Base-by-base conservation (phyloP, 2,888 invertebrate species). In the Nomada lathburiana region DNA sequence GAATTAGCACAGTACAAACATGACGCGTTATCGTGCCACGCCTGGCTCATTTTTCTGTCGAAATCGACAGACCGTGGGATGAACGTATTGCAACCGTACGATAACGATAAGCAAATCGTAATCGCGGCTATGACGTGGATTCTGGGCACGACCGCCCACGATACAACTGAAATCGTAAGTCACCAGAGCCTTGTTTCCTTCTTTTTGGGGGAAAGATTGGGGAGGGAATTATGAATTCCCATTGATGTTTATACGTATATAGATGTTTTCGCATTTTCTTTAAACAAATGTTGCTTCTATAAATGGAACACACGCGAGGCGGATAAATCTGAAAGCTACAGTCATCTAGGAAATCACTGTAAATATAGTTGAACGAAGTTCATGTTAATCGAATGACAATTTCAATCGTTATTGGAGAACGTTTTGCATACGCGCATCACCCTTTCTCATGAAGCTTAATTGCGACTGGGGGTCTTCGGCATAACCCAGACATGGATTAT, bases 381-480 rank as follows among this genome's bases (percentile, higher is more conserved):
- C 5, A 29, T 29, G 29, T 29, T 29, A 29, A 29, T 29, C 29
- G 29, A 29, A 5, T 29, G 29, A 4, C 29, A 29, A 29, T 29
- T 29, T 29, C 29, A 29, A 29, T 29, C 0, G 4, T 29, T 4
- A 29, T 29, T 4, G 4, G 29, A 5, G 5, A 29, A 29, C 29
- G 29, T 29, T 83, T 78, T 76, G 74, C 67, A 76, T 44, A 59
- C 53, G 20, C 57, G 26, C 26, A 59, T 47, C 55, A 29, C 26
- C 10, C 44, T 70, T 60, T 68, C 57, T 72, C 62, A 71, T 74
- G 62, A 80, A 81, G 65, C 76, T 83, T 87, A 80, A 86, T 84
- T 82, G 72, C 76, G 75, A 70, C 67, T 71, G 79, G 72, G 78
- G 77, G 78, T 84, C 85, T 87, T 85, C 85, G 64, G 20, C 60